Evolutionary conservation across 1,140 invertebrate genomes (phyloP).

Genomic region (Drosophila nikananu): DNA sequence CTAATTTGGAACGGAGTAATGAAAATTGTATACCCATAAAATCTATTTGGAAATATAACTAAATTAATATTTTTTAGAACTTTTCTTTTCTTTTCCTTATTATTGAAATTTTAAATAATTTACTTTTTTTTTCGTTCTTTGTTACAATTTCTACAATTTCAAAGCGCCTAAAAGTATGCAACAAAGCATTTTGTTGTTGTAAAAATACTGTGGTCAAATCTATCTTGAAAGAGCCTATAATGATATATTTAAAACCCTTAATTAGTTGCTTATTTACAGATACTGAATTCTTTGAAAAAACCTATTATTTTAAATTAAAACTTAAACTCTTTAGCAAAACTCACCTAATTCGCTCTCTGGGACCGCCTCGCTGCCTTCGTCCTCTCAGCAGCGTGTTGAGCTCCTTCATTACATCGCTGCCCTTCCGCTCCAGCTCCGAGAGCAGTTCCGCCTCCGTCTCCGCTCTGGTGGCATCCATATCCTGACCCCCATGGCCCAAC

Average conservation of each 20-base stretch:
- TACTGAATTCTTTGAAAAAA: too few species aligned
- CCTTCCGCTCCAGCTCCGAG: slow-evolving; percentile 86
- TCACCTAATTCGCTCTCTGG: slow-evolving; percentile 73
- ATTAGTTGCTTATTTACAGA: too few species aligned
- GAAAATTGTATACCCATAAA: neutral
- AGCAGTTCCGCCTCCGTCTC: slow-evolving; percentile 85
- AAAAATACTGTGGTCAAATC: neutral
- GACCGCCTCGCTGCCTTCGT: slow-evolving; percentile 55
- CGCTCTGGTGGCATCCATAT: slow-evolving; percentile 52
- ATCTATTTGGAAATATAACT: neutral
- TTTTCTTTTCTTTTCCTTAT: neutral
- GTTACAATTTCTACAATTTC: neutral
- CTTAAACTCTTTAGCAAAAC: slow-evolving; percentile 2
- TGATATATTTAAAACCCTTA: neutral
- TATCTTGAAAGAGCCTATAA: neutral
- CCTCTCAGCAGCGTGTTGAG: slow-evolving; percentile 80
- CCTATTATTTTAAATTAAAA: too few species aligned
- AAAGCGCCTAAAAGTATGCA: too few species aligned
- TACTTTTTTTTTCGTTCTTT: neutral
- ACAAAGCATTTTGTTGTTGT: too few species aligned
- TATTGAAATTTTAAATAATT: neutral
- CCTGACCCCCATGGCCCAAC: slow-evolving; percentile 74
- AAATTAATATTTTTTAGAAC: neutral
- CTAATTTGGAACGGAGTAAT: too few species aligned
- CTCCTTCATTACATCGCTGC: slow-evolving; percentile 87